Percentiles rank a stretch among this genome's conserved stretches.
These are phyloP conservation scores for Pegoplata infirma DNA, from an alignment of 2,888 invertebrate genomes.

Conservation along the genomic window DNA sequence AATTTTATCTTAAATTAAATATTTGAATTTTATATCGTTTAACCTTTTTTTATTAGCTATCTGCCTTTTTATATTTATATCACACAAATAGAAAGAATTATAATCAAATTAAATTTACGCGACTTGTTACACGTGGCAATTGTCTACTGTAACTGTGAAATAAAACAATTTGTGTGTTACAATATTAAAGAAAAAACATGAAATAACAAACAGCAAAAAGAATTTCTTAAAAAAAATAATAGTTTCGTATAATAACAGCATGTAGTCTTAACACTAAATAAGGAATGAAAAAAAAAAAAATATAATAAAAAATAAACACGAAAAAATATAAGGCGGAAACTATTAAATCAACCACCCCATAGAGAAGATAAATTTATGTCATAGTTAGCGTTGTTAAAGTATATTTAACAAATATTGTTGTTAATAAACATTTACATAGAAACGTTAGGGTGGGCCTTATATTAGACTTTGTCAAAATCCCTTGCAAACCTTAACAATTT, in stretches of 20 bases:
- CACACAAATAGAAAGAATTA: background rate
- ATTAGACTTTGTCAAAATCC: no score
- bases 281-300: background rate
- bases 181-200: conserved; percentile 32
- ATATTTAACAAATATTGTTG: conserved; percentile 5
- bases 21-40: no score
- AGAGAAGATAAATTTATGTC: conserved; percentile 27
- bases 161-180: conserved; percentile 25
- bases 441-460: no score
- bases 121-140: conserved; percentile 42
- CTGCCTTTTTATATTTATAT: no score
- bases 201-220: background rate
- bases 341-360: conserved; percentile 23
- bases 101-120: conserved; percentile 1
- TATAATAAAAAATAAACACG: conserved; percentile 5
- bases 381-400: conserved; percentile 5
- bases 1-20: no score
- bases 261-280: conserved; percentile 15
- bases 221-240: no score
- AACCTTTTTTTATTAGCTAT: no score
- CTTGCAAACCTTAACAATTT: no score
- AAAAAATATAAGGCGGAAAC: conserved; percentile 44
- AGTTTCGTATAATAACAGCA: conserved; percentile 21
- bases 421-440: no score
- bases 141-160: conserved; percentile 37